Evolutionary conservation across 2,797 vertebrate genomes (phyloP), one percentile per base, ranked within the genome.

Genomic region (Falco peregrinus): DNA sequence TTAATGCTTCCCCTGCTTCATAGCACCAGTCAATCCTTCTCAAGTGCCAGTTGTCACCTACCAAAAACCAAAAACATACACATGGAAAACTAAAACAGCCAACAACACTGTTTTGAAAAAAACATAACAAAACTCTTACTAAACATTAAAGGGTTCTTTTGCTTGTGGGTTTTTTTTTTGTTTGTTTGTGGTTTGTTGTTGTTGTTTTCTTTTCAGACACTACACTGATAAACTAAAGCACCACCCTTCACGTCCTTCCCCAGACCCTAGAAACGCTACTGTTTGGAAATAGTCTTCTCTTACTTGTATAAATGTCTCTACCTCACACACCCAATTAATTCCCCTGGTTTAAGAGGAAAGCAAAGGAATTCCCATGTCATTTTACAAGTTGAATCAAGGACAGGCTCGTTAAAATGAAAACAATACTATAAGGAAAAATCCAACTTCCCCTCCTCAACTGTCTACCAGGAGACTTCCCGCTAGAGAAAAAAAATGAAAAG

Each of bases 11-110:
- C 48, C 99, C 99, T 43, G 99, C 98, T 92, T 99, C 99, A 63
- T 98, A 99, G 95, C 99, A 99, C 99, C 99, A 99, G 89, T 99
- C 99, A 11, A 99, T 97, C 96, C 98, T 99, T 76, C 99, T 98
- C 81, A 99, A 97, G 94, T 99, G 99, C 99, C 99, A 99, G n/a
- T 50, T 96, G 43, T 98, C 98, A 93, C 99, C 99, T 99, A 67
- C 12, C 87, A 97, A 83, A 87, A 93, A n/a, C 20, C 53, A 81
- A 25, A 87, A 16, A 39, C 4, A 35, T 21, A 77, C 41, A 74
- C 2, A 51, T 1, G 71, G 10, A 56, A 92, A 87, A 63, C 8
- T 41, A 20, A 74, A 74, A 33, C 20, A 87, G 53, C 18, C 64
- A 89, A 8, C 13, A 56, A 20, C 1, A 4, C 9, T 37, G 45